Base-by-base conservation (phyloP, 2,888 invertebrate species). In the Emesis furor region DNA sequence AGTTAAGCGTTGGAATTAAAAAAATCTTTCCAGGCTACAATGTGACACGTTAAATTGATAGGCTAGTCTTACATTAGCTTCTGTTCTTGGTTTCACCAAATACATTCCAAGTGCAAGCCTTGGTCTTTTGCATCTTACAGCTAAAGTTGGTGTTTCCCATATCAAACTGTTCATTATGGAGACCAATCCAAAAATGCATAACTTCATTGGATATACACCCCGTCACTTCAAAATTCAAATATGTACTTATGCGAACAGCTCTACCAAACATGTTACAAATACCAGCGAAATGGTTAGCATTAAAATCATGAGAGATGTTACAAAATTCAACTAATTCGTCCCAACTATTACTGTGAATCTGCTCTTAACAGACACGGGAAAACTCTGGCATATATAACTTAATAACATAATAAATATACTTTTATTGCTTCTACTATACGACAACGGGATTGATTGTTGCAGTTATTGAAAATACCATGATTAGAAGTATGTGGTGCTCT, bases 321-420 rank as follows among this genome's bases (percentile, higher is more conserved):
- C 67, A 67, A 35, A 67, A 67, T 14, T 67, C 32, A 37, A 69
- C 37, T 69, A 35, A 69, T 14, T n/a, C 39, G 17, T 69, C 68
- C 69, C 69, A 69, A 69, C 42, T 42, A 42, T 69, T 35, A 39
- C 42, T 42, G 10, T 42, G n/a, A 69, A 69, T 42, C 24, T 69
- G 69, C 37, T 69, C 39, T 69, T 69, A 12, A 69, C 39, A 69
- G 42, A 69, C 37, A 69, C 69, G 42, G 24, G 69, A 42, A 24
- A 17, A 42, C 42, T 69, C 69, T n/a, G 68, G 68, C 68, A 69
- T 37, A 69, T 69, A 42, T 69, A 69, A 42, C 42, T 69, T 35
- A 35, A 69, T 69, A 10, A 10, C 42, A 37, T 69, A 17, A 55
- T 55, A 55, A 55, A 55, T 55, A 55, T 2, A 55, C 42, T 42